These are phyloP conservation scores for Columba guinea DNA, from an alignment of 2,797 vertebrate species.

Conservation along the genomic window DNA sequence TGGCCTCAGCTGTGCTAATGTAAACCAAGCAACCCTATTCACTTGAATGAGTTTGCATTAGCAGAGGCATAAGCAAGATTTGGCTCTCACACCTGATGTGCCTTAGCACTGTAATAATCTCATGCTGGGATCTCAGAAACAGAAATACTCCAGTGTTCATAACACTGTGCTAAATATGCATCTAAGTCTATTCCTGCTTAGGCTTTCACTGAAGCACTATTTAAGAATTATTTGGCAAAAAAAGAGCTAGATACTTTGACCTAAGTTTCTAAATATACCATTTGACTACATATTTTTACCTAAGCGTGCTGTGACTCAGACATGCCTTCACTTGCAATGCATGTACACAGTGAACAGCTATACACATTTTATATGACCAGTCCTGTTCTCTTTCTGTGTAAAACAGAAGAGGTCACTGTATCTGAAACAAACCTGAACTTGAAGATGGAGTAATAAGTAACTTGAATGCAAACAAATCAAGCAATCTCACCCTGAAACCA, in stretches of 20 bases:
- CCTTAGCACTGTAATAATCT: background rate
- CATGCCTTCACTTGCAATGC: background rate
- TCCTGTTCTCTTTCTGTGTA: background rate
- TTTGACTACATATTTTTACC: background rate
- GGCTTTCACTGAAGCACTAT: background rate
- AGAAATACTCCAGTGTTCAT: background rate
- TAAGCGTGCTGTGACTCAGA: background rate
- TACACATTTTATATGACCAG: background rate
- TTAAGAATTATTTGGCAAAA: background rate
- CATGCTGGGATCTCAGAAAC: background rate
- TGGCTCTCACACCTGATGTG: background rate
- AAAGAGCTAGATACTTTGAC: background rate
- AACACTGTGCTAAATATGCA: background rate
- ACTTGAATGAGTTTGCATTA: background rate
- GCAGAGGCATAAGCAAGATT: background rate
- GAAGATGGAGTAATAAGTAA: background rate
- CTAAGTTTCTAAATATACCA: background rate
- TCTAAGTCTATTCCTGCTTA: background rate
- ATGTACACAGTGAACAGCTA: background rate
- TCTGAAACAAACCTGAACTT: slow-evolving; percentile 25
- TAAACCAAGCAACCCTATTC: background rate
- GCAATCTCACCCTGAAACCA: background rate
- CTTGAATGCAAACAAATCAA: background rate
- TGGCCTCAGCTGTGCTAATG: background rate
- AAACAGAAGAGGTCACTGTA: slow-evolving; percentile 18